These are phyloP conservation scores for Sula dactylatra DNA, from an alignment of 2,113 vertebrate species.

Conservation along the genomic window DNA sequence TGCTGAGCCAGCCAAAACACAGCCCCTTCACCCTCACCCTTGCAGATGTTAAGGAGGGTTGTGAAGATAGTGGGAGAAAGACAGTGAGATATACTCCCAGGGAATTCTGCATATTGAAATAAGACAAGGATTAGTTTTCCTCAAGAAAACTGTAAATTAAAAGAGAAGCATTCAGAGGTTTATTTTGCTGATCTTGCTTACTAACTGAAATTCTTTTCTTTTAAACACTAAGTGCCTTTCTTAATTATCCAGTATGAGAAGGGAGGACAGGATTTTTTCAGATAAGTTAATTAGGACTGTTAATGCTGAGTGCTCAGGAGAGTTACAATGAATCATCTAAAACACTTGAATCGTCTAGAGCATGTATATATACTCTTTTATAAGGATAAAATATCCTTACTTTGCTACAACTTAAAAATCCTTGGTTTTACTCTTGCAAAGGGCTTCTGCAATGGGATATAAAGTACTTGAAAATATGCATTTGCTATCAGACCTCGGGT, in stretches of 20 bases:
- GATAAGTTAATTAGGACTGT: not conserved
- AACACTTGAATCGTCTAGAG: not conserved
- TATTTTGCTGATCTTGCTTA: conserved; percentile 2
- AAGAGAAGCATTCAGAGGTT: not conserved
- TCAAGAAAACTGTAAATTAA: not conserved
- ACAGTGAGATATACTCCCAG: not conserved
- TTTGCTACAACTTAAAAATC: not conserved
- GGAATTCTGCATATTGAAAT: not conserved
- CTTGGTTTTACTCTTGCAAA: not conserved
- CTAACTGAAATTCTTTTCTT: not conserved
- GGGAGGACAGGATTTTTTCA: not conserved
- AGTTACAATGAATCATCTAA: not conserved
- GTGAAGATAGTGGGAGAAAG: not conserved
- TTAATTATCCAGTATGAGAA: not conserved
- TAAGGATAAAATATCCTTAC: not conserved
- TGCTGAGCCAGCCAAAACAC: not conserved
- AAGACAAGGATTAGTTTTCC: not conserved
- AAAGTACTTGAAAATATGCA: not conserved
- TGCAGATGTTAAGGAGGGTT: not conserved
- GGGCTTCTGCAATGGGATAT: not conserved
- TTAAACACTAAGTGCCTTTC: not conserved
- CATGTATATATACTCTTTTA: not conserved
- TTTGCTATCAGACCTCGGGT: not conserved
- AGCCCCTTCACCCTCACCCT: not conserved
- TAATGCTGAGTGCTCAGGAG: not conserved